phyloP scores from a whole-genome alignment of 2,888 invertebrate species.

The Tetranychus truncatus region DNA sequence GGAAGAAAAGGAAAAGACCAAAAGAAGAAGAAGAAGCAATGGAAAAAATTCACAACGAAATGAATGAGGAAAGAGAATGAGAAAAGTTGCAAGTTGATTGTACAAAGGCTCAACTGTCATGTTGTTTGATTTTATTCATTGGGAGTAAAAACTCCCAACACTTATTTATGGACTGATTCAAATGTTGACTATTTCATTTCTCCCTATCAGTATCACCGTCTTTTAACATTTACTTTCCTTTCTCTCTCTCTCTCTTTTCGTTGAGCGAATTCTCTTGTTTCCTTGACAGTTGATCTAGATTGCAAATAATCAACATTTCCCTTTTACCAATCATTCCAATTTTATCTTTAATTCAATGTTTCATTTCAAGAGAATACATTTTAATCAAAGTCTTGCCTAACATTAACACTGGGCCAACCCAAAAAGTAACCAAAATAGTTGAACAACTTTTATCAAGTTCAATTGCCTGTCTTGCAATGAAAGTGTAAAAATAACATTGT shows the following conservation, averaged over 20 bases:
- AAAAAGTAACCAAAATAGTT: too few species aligned
- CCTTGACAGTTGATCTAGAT: background rate
- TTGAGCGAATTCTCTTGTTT: slow-evolving; percentile 1
- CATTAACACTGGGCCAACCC: background rate
- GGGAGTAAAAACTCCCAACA: background rate
- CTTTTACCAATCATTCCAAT: background rate
- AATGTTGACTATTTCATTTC: background rate
- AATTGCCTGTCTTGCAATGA: too few species aligned
- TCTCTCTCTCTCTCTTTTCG: background rate
- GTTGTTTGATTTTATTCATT: background rate
- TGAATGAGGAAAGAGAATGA: background rate
- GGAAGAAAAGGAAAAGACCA: too few species aligned
- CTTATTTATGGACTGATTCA: background rate
- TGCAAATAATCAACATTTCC: background rate
- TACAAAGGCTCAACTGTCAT: background rate
- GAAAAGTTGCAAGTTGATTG: background rate
- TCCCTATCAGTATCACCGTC: background rate
- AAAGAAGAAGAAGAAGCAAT: background rate
- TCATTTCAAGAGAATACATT: background rate
- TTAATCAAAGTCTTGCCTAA: background rate
- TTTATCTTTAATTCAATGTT: background rate
- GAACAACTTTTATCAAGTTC: too few species aligned
- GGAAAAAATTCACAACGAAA: background rate
- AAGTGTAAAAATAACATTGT: too few species aligned
- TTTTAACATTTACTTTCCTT: background rate